phyloP scores from a whole-genome alignment of 2,888 invertebrate genomes.

The Tipula helvola region DNA sequence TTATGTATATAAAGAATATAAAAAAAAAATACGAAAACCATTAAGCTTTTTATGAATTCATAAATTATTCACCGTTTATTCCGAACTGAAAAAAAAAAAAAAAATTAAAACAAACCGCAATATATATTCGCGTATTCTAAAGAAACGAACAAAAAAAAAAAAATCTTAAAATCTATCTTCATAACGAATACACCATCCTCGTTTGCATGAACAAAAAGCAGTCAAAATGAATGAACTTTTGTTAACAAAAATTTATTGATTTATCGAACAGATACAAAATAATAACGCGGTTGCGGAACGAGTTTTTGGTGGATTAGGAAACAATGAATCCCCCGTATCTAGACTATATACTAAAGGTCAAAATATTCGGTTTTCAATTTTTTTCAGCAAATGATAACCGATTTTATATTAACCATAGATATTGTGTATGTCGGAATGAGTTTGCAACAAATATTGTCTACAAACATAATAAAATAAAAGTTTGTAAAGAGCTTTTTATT shows the following conservation, averaged over 20 bases:
- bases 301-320: neutral
- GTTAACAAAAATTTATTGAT: neutral
- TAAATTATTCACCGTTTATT: neutral
- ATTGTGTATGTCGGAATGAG: neutral
- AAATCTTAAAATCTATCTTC: neutral
- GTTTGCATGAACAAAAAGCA: neutral
- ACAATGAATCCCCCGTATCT: neutral
- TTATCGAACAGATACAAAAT: neutral
- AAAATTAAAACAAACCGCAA: neutral
- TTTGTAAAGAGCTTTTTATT: neutral
- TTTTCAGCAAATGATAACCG: neutral
- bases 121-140: neutral
- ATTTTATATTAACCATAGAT: neutral
- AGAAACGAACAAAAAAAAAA: neutral
- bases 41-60: constrained; percentile 4
- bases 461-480: neutral
- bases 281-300: neutral
- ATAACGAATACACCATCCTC: neutral
- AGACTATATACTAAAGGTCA: neutral
- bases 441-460: neutral
- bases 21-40: neutral
- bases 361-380: neutral
- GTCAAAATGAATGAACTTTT: neutral
- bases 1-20: neutral
- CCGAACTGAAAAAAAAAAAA: neutral